A percentile compares a stretch with the other conserved stretches of the same genome.
Conservation (phyloP, 2,113 vertebrate species). For the Glaucidium brasilianum region DNA sequence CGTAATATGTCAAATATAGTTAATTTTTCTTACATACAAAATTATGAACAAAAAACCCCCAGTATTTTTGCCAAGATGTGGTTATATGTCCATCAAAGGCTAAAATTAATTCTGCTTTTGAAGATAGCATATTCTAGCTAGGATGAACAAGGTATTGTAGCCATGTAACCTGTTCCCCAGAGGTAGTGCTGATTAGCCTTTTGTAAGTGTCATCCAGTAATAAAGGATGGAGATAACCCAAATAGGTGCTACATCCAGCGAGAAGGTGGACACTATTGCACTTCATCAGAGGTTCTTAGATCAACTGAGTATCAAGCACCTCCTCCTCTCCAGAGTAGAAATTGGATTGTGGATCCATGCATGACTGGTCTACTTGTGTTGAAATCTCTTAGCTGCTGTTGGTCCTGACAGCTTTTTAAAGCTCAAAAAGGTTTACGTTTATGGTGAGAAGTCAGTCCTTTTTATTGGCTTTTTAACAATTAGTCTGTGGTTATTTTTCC, state of each 20-base stretch:
- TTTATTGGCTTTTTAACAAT: not conserved
- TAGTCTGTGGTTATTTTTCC: not conserved
- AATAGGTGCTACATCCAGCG: not conserved
- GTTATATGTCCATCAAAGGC: not conserved
- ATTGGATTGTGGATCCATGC: not conserved
- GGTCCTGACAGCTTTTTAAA: not conserved
- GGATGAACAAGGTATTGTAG: not conserved
- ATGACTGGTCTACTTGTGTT: not conserved
- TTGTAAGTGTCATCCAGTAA: not conserved
- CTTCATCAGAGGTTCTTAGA: not conserved
- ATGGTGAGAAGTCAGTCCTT: not conserved
- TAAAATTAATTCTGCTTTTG: not conserved
- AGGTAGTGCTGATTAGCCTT: not conserved
- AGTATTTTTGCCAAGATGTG: not conserved
- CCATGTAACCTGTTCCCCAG: not conserved
- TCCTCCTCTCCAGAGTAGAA: not conserved
- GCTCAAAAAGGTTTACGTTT: not conserved
- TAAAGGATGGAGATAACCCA: not conserved
- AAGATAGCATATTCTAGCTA: not conserved
- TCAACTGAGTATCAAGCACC: accelerated
- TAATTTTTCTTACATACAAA: not conserved
- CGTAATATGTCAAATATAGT: not conserved
- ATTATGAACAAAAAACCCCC: not conserved
- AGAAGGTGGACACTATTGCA: not conserved
- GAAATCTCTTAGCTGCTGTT: not conserved